These are phyloP conservation scores for Hapalemur alaotrensis DNA, from an alignment of 2,797 vertebrate species.

Conservation along the genomic window DNA sequence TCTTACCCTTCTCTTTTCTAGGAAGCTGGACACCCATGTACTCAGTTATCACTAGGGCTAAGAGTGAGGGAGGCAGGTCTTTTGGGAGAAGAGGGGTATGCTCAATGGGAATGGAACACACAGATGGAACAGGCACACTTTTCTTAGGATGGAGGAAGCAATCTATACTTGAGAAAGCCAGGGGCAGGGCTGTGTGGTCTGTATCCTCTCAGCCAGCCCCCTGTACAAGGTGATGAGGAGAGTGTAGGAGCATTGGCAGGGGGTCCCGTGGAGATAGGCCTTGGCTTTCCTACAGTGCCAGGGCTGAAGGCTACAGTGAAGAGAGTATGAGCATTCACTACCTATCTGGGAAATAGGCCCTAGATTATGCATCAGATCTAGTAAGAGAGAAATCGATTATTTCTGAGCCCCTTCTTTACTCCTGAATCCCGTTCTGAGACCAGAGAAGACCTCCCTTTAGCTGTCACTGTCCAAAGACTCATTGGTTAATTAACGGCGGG, in stretches of 20 bases:
- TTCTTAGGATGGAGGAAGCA: conserved; percentile 19
- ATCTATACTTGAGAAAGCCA: conserved; percentile 45
- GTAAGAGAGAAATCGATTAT: conserved; percentile 45
- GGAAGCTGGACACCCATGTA: conserved; percentile 16
- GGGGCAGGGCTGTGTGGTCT: background rate
- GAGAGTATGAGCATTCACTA: background rate
- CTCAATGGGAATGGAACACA: conserved; percentile 15
- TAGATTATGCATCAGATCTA: conserved; percentile 48
- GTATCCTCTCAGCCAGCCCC: background rate
- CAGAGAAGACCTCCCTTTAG: conserved; percentile 24
- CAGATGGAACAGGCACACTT: background rate
- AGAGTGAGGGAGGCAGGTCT: conserved; percentile 8
- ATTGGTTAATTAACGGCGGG: conserved; percentile 43
- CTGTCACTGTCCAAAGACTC: conserved; percentile 43
- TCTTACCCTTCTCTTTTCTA: background rate
- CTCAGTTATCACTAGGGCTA: conserved; percentile 25
- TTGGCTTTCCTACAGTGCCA: conserved; percentile 47
- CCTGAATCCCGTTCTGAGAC: background rate
- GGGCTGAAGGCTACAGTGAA: conserved; percentile 3
- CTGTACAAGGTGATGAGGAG: background rate
- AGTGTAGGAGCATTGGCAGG: background rate
- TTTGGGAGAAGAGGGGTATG: background rate
- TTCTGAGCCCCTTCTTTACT: conserved; percentile 31
- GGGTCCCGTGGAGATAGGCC: conserved; percentile 57
- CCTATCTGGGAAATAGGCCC: conserved; percentile 59